Evolutionary conservation across 2,888 invertebrate species (phyloP), one percentile per base, ranked within the genome.

Genomic region (Limnephilus rhombicus): DNA sequence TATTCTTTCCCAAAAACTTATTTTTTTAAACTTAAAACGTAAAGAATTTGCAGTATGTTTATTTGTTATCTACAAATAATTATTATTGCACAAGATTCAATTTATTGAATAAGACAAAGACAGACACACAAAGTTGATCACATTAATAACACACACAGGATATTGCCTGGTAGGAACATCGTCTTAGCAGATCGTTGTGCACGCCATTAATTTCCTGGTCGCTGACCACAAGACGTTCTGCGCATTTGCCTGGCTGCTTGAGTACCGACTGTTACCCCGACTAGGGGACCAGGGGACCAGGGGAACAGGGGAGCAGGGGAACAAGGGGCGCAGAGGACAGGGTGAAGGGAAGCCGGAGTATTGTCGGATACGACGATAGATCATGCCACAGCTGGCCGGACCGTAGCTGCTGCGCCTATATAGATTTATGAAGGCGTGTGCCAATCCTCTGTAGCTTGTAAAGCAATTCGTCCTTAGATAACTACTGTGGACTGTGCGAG

Each of bases 351-450:
- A 86, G 12, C 41, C 80, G 82, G 85, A 91, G 92, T 80, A 92
- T 92, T 92, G 93, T 92, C 92, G 92, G 93, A 89, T 81, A 86
- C 53, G 91, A 89, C 93, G 86, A 93, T 93, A 93, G 92, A 93
- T 93, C 93, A 93, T 93, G 93, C 91, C 91, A 89, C 93, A 93
- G 92, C 85, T 93, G 93, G 93, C 80, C 86, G 89, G 88, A 83
- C 85, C 91, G 85, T 85, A 53, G 91, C 68, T 83, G 68, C 80
- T 90, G 91, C 90, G 91, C 93, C 93, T 92, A 91, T 92, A 53
- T 91, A 85, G 91, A 92, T 93, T 92, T 92, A 93, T 92, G 86
- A 89, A 92, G 81, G 89, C 80, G 86, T 90, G 80, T 92, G 91
- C 91, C 87, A 87, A 29, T 87, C 87, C 31, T 49, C 53, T 53